Percentiles rank a stretch among this genome's conserved stretches.
Conservation (phyloP, 2,888 invertebrate genomes). For the Shargacucullia verbasci region DNA sequence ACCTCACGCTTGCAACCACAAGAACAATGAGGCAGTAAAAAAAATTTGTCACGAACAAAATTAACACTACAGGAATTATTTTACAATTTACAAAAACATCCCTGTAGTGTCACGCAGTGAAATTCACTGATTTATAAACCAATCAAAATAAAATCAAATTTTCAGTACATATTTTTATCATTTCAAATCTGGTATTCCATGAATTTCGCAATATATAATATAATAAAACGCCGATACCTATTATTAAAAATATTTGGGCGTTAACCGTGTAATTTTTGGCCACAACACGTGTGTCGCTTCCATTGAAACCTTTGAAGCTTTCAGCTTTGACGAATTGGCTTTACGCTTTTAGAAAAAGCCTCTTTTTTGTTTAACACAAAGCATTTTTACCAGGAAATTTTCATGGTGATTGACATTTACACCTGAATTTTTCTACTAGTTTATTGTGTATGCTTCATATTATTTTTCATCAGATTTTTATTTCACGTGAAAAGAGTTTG, state of each 20-base stretch:
- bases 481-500: constrained; percentile 3
- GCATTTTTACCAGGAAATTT: constrained; percentile 50
- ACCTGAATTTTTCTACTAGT: constrained; percentile 42
- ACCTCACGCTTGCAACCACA: too few relatives aligned
- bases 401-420: constrained; percentile 53
- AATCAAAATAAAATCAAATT: too few relatives aligned
- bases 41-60: too few relatives aligned
- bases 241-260: background rate
- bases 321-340: constrained; percentile 52
- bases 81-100: too few relatives aligned
- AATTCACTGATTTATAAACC: too few relatives aligned
- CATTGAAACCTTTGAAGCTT: constrained; percentile 36
- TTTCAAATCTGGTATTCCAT: too few relatives aligned
- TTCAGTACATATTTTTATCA: too few relatives aligned
- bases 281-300: constrained; percentile 4
- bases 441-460: constrained; percentile 32
- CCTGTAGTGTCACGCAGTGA: too few relatives aligned
- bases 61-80: too few relatives aligned
- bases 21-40: too few relatives aligned
- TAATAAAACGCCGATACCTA: background rate
- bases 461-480: constrained; percentile 34
- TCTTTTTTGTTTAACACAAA: constrained; percentile 44
- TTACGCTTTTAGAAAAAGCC: constrained; percentile 34
- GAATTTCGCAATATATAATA: too few relatives aligned
- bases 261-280: constrained; percentile 4